phyloP scores from a whole-genome alignment of 2,888 invertebrate species.

The Strigamia crassipes region DNA sequence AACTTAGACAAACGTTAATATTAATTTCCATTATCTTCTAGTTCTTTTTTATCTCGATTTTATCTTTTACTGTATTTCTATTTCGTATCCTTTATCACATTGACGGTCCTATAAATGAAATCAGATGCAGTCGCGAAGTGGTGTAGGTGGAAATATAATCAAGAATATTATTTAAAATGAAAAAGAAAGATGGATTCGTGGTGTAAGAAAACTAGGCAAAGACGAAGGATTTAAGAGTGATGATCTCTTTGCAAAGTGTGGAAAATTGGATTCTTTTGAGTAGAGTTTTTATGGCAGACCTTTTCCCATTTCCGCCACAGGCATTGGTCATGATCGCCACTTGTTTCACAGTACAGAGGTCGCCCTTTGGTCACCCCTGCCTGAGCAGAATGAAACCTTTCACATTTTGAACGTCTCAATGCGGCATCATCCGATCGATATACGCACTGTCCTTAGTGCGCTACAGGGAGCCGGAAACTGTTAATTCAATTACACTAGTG shows the following conservation, averaged over 20 bases:
- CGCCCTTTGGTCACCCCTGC: conserved; percentile 28
- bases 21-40: background rate
- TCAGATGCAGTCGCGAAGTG: background rate
- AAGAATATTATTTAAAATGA: conserved; percentile 13
- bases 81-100: background rate
- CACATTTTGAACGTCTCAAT: conserved; percentile 37
- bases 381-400: conserved; percentile 34
- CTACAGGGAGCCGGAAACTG: conserved; percentile 3
- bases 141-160: background rate
- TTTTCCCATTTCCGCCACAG: conserved; percentile 31
- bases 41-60: too few relatives aligned
- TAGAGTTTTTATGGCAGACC: conserved; percentile 5
- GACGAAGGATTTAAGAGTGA: background rate
- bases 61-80: background rate
- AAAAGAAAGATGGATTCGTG: conserved; percentile 1
- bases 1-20: too few relatives aligned
- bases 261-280: conserved; percentile 19
- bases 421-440: conserved; percentile 15
- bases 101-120: background rate
- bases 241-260: background rate
- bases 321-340: conserved; percentile 28
- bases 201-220: background rate
- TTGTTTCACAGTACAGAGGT: conserved; percentile 34
- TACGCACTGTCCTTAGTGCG: conserved; percentile 26
- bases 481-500: conserved; percentile 18